Base-by-base conservation (phyloP, 2,888 invertebrate species). In the Aricia artaxerxes region DNA sequence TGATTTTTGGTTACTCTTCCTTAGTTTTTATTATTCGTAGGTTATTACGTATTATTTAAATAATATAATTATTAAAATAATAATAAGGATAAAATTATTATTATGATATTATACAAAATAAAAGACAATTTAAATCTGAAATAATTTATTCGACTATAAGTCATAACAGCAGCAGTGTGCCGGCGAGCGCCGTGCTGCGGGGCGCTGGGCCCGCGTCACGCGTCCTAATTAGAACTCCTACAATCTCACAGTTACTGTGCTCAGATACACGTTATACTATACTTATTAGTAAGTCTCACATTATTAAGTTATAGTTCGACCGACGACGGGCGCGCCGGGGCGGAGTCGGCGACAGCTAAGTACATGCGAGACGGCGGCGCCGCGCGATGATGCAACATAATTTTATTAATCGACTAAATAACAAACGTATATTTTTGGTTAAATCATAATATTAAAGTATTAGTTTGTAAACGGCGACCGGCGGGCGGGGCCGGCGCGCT, bases 401-500 rank as follows among this genome's bases (percentile, higher is more conserved):
- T 79, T 77, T 75, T 80, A 75, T 79, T 78, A 80, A 79, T 80
- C 77, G 77, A 80, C 80, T 80, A 80, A 80, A 79, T 80, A 81
- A 80, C 81, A 79, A 79, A 60, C 61, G 75, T 61, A 77, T 78
- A 79, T 24, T 76, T 76, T 76, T 76, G 76, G 76, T 76, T 76
- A 76, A 76, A 53, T 76, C 35, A 76, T 76, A 44, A 44, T 44
- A 76, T 11, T 76, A 76, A 53, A 57, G 49, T 44, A 73, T 44
- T 73, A 73, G 40, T 73, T 73, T 73, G 40, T n/a, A 57, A 80
- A 82, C 81, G 82, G 82, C 82, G 82, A 81, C 81, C 80, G 80
- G 79, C 69, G 69, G 81, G 80, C 82, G 80, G 82, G 11, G 82
- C 81, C 81, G 80, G 69, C 79, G 78, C 77, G 72, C 69, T 80